Evolutionary conservation across 2,113 vertebrate genomes (phyloP).

Genomic region (Gopherus evgoodei): DNA sequence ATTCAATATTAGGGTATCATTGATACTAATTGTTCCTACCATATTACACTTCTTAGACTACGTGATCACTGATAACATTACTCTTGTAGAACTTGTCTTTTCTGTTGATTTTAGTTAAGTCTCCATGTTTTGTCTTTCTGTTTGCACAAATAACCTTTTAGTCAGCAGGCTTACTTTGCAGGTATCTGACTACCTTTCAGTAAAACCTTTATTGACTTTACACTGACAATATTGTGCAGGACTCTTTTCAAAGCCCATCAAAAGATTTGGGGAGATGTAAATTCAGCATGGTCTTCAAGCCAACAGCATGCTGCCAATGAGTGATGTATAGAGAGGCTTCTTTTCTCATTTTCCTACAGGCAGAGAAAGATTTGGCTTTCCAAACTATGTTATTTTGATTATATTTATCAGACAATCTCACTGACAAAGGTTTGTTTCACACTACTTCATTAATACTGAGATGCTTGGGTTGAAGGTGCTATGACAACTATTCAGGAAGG

Average conservation of each 20-base stretch:
- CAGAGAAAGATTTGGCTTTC: background rate
- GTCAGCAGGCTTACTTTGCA: background rate
- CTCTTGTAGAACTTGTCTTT: background rate
- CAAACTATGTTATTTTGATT: background rate
- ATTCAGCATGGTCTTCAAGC: background rate
- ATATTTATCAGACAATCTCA: background rate
- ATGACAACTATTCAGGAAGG: background rate
- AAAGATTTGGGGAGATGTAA: background rate
- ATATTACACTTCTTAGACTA: background rate
- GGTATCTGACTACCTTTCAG: background rate
- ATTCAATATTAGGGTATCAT: background rate
- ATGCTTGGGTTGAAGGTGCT: background rate
- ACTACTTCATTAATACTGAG: background rate
- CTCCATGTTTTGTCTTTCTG: background rate
- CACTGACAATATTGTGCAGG: background rate
- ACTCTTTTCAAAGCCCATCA: background rate
- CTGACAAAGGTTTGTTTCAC: background rate
- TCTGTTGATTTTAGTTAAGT: background rate
- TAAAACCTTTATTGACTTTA: background rate
- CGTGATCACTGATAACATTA: background rate
- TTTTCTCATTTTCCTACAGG: background rate
- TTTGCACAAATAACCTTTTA: background rate
- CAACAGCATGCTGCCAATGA: background rate
- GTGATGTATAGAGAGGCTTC: background rate
- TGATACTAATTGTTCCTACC: background rate